Conservation (phyloP, 2,797 vertebrate genomes). For the Myotis myotis region DNA sequence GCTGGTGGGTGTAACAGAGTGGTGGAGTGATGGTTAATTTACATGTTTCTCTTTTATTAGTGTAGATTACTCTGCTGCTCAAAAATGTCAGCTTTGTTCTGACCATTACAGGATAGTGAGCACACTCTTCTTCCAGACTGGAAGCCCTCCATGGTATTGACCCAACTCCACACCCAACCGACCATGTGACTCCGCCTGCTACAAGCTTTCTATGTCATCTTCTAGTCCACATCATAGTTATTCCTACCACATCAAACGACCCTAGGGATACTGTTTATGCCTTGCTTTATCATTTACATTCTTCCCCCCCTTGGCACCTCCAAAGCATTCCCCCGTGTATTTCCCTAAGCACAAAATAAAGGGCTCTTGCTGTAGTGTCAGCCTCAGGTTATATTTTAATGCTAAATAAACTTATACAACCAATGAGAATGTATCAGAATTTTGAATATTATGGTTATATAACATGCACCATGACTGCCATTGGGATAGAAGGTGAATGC, state of each 20-base stretch:
- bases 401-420: conserved; percentile 42
- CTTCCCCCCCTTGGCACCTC: not conserved
- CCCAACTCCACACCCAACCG: not conserved
- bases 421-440: not conserved
- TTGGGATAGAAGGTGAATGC: not conserved
- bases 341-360: not conserved
- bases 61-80: not conserved
- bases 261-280: not conserved
- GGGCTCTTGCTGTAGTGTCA: not conserved
- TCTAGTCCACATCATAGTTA: not conserved
- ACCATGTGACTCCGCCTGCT: not conserved
- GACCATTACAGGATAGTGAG: not conserved
- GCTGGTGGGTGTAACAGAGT: too few relatives aligned
- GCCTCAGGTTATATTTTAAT: conserved; percentile 16
- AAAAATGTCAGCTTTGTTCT: conserved; percentile 44
- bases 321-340: not conserved
- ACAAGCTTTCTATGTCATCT: not conserved
- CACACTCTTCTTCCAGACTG: not conserved
- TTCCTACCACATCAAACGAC: not conserved
- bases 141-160: not conserved
- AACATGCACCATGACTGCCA: not conserved
- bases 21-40: too few relatives aligned
- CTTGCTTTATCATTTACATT: not conserved
- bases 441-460: conserved; percentile 42
- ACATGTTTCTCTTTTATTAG: too few relatives aligned